phyloP scores from a whole-genome alignment of 2,888 invertebrate genomes.

The Ennomos fuscantarius region DNA sequence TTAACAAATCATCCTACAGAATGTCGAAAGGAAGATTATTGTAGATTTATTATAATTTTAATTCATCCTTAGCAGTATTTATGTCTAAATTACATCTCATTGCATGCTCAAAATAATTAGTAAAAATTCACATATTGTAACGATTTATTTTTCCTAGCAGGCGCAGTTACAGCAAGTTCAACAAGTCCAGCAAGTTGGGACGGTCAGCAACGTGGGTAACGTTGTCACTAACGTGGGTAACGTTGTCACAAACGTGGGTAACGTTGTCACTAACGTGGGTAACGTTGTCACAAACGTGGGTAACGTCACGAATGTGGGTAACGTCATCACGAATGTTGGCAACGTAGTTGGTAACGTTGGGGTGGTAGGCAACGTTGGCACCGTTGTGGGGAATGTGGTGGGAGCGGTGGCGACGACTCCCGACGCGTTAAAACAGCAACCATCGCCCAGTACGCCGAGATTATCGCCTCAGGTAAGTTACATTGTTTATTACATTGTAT shows the following conservation, averaged over 20 bases:
- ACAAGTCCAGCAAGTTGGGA: slow-evolving; percentile 84
- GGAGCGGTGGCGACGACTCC: slow-evolving; percentile 46
- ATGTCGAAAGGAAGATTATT: no score
- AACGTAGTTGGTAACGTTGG: slow-evolving; percentile 51
- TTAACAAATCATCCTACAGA: no score
- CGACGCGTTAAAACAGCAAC: slow-evolving; percentile 76
- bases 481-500: no score
- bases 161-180: slow-evolving; percentile 89
- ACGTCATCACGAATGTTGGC: slow-evolving; percentile 49
- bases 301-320: slow-evolving; percentile 42
- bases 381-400: slow-evolving; percentile 43
- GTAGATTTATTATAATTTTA: no score
- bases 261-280: slow-evolving; percentile 46
- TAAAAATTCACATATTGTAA: slow-evolving; percentile 1
- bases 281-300: slow-evolving; percentile 48
- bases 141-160: slow-evolving; percentile 75
- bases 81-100: background rate
- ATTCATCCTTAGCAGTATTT: no score
- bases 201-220: slow-evolving; percentile 45
- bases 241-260: slow-evolving; percentile 44
- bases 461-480: slow-evolving; percentile 71
- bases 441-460: slow-evolving; percentile 73
- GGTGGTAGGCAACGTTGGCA: slow-evolving; percentile 50
- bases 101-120: background rate
- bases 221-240: slow-evolving; percentile 51